Conservation (phyloP, 1,140 invertebrate genomes). For the Spodoptera litura region DNA sequence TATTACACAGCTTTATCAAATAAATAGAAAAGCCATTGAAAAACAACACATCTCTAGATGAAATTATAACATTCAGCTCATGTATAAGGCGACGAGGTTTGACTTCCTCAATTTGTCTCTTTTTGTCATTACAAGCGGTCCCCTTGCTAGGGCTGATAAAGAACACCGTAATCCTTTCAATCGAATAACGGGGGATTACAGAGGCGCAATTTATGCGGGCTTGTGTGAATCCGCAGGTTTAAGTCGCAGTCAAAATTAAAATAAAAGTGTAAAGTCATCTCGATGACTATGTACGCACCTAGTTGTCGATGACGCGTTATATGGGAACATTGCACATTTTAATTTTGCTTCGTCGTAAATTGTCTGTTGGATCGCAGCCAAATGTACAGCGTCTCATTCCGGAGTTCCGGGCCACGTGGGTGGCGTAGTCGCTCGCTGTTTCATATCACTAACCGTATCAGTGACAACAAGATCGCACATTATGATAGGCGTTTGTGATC, state of each 20-base stretch:
- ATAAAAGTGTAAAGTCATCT: conserved; percentile 56
- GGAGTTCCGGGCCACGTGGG: conserved; percentile 69
- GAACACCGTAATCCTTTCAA: conserved; percentile 71
- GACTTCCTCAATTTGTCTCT: conserved; percentile 67
- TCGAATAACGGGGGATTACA: conserved; percentile 62
- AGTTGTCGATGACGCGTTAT: conserved; percentile 67
- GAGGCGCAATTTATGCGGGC: conserved; percentile 54
- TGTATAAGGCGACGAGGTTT: conserved; percentile 49
- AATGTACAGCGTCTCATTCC: conserved; percentile 51
- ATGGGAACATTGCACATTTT: conserved; percentile 75
- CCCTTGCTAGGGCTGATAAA: conserved; percentile 66
- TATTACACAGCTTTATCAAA: neutral
- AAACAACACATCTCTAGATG: conserved; percentile 3
- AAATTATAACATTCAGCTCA: conserved; percentile 43
- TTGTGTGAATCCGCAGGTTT: conserved; percentile 26
- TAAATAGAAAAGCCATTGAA: neutral
- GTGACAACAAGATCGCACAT: conserved; percentile 52
- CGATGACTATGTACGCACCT: conserved; percentile 19
- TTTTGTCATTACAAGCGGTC: conserved; percentile 54
- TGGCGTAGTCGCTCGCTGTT: conserved; percentile 53
- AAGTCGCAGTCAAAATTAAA: conserved; percentile 24
- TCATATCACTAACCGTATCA: conserved; percentile 49
- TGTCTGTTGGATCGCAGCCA: conserved; percentile 72
- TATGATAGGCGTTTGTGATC: conserved; percentile 44
- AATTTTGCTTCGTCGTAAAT: conserved; percentile 78